These are phyloP conservation scores for Sebastes fasciatus DNA, from an alignment of 2,113 vertebrate species.

Conservation along the genomic window DNA sequence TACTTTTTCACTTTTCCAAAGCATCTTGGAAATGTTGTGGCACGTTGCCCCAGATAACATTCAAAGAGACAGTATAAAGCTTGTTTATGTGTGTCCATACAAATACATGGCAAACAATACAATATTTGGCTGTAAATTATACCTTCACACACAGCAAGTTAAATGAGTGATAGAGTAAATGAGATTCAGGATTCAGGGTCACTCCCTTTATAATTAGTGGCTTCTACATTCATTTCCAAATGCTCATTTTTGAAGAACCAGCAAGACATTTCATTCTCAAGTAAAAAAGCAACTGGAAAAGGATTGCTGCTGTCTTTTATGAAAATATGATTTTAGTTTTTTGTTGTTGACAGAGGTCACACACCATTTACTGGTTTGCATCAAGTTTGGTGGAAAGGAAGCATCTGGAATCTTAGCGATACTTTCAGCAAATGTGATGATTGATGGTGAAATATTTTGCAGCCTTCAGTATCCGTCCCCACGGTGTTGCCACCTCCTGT, in stretches of 20 bases:
- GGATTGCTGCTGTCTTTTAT: background rate
- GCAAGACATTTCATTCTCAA: background rate
- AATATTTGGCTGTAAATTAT: conserved; percentile 7
- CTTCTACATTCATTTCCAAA: background rate
- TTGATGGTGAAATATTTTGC: conserved; percentile 3
- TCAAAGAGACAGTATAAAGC: conserved; percentile 4
- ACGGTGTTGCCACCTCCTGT: conserved; percentile 22
- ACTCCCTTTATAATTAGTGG: background rate
- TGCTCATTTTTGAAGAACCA: background rate
- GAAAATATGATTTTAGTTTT: background rate
- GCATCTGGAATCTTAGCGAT: conserved; percentile 7
- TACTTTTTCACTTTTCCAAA: conserved; percentile 49
- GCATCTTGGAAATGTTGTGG: conserved; percentile 42
- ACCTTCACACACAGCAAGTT: background rate
- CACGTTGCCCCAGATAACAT: conserved; percentile 55
- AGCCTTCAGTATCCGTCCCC: conserved; percentile 19
- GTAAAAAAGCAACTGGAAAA: background rate
- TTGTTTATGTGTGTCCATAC: conserved; percentile 9
- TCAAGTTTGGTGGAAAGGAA: background rate
- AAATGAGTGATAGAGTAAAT: background rate
- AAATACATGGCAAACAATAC: background rate
- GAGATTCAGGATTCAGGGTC: background rate
- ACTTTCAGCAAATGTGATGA: conserved; percentile 2
- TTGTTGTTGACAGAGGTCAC: background rate
- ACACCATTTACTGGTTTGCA: background rate